Evolutionary conservation across 2,113 vertebrate species (phyloP).

Genomic region (Galeopterus variegatus): DNA sequence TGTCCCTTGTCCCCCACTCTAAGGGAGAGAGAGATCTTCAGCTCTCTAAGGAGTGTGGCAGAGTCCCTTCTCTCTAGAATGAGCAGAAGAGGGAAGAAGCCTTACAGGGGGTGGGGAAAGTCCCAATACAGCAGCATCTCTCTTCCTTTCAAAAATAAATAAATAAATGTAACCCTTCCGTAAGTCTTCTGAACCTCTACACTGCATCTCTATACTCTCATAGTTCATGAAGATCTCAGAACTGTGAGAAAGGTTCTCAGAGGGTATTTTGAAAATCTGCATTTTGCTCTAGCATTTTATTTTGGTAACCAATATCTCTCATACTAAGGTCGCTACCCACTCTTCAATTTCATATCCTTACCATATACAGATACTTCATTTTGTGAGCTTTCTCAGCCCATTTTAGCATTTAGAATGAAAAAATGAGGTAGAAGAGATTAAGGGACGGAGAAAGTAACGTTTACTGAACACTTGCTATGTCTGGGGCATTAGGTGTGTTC

Average conservation of each 20-base stretch:
- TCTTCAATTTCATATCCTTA: neutral
- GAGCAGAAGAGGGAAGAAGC: neutral
- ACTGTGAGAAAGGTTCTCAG: neutral
- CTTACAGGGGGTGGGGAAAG: neutral
- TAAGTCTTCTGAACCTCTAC: neutral
- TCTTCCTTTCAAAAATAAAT: neutral
- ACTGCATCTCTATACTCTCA: neutral
- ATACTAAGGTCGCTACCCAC: neutral
- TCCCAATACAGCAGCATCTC: neutral
- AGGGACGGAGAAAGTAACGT: neutral
- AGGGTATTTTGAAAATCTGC: neutral
- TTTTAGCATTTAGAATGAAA: neutral
- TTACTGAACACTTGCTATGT: too few species aligned
- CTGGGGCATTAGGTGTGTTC: fast-evolving
- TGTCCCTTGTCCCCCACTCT: neutral
- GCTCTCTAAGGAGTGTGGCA: neutral
- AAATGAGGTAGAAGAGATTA: neutral
- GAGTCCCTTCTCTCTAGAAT: neutral
- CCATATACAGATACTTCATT: neutral
- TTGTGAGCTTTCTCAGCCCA: neutral
- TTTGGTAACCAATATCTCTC: neutral
- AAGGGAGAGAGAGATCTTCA: neutral
- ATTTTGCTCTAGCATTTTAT: neutral
- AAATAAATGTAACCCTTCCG: neutral
- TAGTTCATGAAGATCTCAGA: neutral